Conservation (phyloP, 2,888 invertebrate genomes). For the Drosophila picticornis region DNA sequence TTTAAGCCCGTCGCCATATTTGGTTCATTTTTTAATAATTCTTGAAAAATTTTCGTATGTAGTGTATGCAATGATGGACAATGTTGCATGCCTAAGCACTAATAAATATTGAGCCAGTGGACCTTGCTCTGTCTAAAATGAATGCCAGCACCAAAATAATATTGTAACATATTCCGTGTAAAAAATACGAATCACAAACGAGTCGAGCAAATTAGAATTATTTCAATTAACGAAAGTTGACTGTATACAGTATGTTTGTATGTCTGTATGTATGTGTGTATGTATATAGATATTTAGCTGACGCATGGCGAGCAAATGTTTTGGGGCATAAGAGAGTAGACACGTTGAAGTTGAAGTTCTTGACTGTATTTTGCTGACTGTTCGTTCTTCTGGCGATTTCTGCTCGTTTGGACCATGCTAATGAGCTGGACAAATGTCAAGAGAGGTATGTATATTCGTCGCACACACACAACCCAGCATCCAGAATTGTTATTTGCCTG, state of each 20-base stretch:
- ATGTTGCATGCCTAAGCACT: not conserved
- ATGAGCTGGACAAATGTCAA: conserved; percentile 55
- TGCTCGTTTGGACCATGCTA: conserved; percentile 45
- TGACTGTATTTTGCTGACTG: not conserved
- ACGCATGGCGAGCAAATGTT: conserved; percentile 26
- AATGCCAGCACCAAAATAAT: not conserved
- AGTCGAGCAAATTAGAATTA: not conserved
- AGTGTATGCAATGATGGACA: not conserved
- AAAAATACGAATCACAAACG: not conserved
- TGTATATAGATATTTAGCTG: not conserved
- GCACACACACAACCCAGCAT: conserved; percentile 17
- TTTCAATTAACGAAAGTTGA: not conserved
- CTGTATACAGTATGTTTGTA: not conserved
- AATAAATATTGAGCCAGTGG: not conserved
- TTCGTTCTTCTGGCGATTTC: not conserved
- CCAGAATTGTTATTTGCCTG: conserved; percentile 24
- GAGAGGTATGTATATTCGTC: conserved; percentile 16
- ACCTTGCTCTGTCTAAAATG: not conserved
- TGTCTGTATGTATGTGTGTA: conserved; percentile 2
- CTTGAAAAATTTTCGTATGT: not conserved
- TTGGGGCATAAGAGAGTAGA: conserved; percentile 28
- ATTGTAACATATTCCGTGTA: not conserved
- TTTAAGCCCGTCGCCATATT: not conserved
- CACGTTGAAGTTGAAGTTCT: conserved; percentile 26
- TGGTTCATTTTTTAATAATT: not conserved